Evolutionary conservation across 1,140 invertebrate genomes (phyloP).

Genomic region (Hylyphantes graminicola): DNA sequence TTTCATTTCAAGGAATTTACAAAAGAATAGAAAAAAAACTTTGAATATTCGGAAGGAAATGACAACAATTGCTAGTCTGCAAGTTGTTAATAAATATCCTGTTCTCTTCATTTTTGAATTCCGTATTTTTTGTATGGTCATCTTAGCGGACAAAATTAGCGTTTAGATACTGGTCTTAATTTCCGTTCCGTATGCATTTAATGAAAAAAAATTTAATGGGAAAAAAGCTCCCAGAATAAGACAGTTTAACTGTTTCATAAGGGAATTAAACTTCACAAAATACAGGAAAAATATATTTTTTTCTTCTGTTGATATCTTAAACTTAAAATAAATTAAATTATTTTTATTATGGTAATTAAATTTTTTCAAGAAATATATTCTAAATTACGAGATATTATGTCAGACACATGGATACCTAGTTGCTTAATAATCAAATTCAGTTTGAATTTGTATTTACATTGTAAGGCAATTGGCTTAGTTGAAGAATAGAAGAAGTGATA

Average conservation of each 20-base stretch:
- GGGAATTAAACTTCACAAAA: not conserved
- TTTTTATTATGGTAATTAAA: no score
- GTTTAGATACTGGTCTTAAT: constrained; percentile 42
- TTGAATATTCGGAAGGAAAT: constrained; percentile 9
- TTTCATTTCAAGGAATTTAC: constrained; percentile 17
- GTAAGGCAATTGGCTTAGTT: no score
- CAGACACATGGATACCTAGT: no score
- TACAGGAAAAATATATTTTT: no score
- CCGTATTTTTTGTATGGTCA: constrained; percentile 30
- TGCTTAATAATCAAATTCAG: no score
- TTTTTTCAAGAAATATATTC: no score
- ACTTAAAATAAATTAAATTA: no score
- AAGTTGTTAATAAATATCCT: constrained; percentile 38
- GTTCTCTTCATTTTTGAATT: not conserved
- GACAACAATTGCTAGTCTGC: not conserved
- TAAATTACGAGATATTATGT: no score
- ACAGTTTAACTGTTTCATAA: constrained; percentile 16
- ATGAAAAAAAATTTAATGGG: constrained; percentile 13
- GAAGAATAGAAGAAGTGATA: no score
- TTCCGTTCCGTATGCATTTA: constrained; percentile 39
- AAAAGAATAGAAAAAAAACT: constrained; percentile 17
- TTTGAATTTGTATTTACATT: no score
- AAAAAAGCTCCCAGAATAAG: not conserved
- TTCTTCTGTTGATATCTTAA: no score
- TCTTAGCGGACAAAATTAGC: constrained; percentile 36